These are phyloP conservation scores for Rynchops niger DNA, from an alignment of 2,113 vertebrate species.

Conservation along the genomic window DNA sequence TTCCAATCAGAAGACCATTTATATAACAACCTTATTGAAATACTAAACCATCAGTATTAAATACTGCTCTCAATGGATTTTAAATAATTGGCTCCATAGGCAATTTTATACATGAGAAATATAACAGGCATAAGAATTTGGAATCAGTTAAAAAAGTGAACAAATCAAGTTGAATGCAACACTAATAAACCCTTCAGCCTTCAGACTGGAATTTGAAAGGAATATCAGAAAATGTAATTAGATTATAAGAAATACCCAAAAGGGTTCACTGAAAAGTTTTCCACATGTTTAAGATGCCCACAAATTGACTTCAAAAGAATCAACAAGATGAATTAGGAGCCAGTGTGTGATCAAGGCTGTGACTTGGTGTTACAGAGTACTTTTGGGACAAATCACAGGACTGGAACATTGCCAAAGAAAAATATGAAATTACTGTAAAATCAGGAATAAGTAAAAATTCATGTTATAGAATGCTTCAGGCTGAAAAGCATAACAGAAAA, in stretches of 20 bases:
- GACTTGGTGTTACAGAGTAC: neutral
- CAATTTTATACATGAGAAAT: neutral
- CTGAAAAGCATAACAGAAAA: neutral
- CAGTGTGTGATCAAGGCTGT: neutral
- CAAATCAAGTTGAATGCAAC: neutral
- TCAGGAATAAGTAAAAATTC: neutral
- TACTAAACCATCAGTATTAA: neutral
- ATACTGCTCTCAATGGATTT: neutral
- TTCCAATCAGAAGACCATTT: neutral
- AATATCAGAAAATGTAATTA: neutral
- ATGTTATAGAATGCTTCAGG: neutral
- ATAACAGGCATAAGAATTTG: neutral
- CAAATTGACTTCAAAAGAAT: neutral
- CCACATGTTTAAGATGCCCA: neutral
- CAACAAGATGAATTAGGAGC: neutral
- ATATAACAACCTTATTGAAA: neutral
- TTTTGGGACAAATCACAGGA: neutral
- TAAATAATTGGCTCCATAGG: neutral
- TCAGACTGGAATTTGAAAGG: neutral
- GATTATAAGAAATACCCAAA: neutral
- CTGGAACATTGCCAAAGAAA: neutral
- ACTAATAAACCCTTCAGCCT: neutral
- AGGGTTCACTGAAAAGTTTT: neutral
- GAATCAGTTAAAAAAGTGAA: neutral
- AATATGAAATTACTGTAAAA: neutral